Evolutionary conservation across 2,797 vertebrate genomes (phyloP).

Genomic region (Tolypeutes matacus): DNA sequence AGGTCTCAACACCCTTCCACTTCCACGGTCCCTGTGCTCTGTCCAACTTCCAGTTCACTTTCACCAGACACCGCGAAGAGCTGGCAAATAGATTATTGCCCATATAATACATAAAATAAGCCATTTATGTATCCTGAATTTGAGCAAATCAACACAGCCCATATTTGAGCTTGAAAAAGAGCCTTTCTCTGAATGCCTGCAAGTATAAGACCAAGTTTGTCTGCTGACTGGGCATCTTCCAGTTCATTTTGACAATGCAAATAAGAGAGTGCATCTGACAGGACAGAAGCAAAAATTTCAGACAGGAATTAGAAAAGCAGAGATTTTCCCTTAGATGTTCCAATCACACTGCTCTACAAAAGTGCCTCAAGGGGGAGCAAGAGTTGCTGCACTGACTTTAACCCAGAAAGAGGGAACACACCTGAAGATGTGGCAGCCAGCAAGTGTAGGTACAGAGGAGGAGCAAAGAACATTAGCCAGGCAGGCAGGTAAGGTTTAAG

Average conservation of each 20-base stretch:
- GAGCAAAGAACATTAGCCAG: background rate
- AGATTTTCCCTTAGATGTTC: too few species aligned
- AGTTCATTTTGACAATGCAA: background rate
- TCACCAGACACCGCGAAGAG: background rate
- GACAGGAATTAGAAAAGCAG: background rate
- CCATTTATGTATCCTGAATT: background rate
- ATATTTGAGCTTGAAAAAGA: background rate
- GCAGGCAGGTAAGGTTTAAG: background rate
- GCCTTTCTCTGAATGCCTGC: background rate
- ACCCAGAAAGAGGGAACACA: background rate
- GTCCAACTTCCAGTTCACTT: background rate
- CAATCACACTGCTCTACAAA: too few species aligned
- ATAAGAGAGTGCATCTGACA: background rate
- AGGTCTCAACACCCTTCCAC: background rate
- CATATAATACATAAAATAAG: background rate
- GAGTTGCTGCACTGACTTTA: too few species aligned
- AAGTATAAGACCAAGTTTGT: background rate
- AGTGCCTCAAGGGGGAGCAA: too few species aligned
- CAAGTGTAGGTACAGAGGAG: rapidly evolving
- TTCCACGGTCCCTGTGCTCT: rapidly evolving
- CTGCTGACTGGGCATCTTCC: background rate
- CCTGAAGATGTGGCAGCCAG: background rate
- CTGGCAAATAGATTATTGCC: too few species aligned
- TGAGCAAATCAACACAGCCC: background rate
- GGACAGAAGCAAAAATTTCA: background rate